Evolutionary conservation across 2,797 vertebrate species (phyloP), one percentile per base, ranked within the genome.

Genomic region (Enteromius thamalakanensis): DNA sequence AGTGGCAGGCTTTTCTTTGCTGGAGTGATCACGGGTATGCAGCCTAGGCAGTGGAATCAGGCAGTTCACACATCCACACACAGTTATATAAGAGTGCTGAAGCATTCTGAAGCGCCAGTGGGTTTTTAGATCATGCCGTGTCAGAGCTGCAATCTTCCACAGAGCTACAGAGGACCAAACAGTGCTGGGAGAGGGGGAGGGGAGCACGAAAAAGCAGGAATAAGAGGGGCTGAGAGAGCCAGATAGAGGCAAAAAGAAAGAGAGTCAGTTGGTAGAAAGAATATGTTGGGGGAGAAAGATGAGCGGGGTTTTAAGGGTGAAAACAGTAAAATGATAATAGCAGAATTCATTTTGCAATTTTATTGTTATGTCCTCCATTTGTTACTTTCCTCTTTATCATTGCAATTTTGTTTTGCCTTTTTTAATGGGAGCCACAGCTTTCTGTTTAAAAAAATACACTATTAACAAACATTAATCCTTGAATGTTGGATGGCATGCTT

Each of bases 51-150:
- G 82, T 79, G 87, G 89, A 88, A 78, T 69, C 71, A 88, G 81
- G 89, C 90, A 83, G 88, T 92, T 91, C 90, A 90, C 88, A 91
- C 90, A 92, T 82, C 89, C 91, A 92, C 91, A 86, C 90, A 82
- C 90, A 82, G 91, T 94, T 94, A 94, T 89, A 90, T 94, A 94
- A 94, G 90, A 88, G 92, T 92, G 91, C 91, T 91, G 92, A 93
- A 91, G 90, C 91, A 86, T 91, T 87, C 89, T 91, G 82, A 91
- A 94, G 92, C 89, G 92, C 93, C 92, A 88, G 88, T 94, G 92
- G 92, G 91, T 94, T 93, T 94, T 93, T 90, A 93, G 91, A 92
- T 92, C 91, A 91, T 88, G 92, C 86, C 87, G 87, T 90, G 92
- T 91, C 87, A 89, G 91, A 91, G 91, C 92, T 93, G 91, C 92